A percentile compares a stretch with the other conserved stretches of the same genome.
These are phyloP conservation scores for Podarcis cretensis DNA, from an alignment of 2,113 vertebrate species.

Conservation along the genomic window DNA sequence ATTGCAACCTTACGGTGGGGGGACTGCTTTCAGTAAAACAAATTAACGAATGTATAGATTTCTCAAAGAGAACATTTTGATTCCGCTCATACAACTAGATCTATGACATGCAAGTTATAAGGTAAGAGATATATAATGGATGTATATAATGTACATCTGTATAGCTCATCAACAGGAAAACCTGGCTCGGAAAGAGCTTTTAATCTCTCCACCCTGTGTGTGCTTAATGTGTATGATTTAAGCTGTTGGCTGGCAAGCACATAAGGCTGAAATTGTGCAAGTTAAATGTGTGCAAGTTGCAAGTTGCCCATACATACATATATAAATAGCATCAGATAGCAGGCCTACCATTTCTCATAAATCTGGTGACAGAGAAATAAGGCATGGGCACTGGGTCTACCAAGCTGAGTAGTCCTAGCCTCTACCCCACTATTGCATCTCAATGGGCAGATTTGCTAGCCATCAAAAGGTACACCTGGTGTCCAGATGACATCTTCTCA, in stretches of 20 bases:
- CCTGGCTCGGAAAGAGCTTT: not conserved
- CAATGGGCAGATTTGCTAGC: not conserved
- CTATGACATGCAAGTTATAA: not conserved
- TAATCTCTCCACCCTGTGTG: no score
- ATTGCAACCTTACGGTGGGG: not conserved
- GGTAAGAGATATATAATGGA: not conserved
- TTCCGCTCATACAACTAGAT: not conserved
- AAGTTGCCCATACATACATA: no score
- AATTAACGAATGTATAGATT: slow-evolving; percentile 20
- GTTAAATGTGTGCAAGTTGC: no score
- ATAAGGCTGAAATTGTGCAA: no score
- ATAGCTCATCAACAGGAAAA: not conserved
- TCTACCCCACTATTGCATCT: not conserved
- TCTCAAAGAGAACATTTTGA: not conserved
- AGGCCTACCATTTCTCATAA: not conserved
- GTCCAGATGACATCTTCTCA: not conserved
- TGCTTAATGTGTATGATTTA: no score
- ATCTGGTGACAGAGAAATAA: no score
- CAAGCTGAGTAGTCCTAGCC: not conserved
- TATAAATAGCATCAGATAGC: not conserved
- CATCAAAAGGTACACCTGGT: not conserved
- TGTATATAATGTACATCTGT: not conserved
- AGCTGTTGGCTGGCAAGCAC: no score
- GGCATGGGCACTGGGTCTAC: not conserved
- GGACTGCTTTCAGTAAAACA: slow-evolving; percentile 24